Percentiles rank a stretch among this genome's conserved stretches.
phyloP scores from a whole-genome alignment of 2,888 invertebrate genomes.

The Orthonevra nobilis region DNA sequence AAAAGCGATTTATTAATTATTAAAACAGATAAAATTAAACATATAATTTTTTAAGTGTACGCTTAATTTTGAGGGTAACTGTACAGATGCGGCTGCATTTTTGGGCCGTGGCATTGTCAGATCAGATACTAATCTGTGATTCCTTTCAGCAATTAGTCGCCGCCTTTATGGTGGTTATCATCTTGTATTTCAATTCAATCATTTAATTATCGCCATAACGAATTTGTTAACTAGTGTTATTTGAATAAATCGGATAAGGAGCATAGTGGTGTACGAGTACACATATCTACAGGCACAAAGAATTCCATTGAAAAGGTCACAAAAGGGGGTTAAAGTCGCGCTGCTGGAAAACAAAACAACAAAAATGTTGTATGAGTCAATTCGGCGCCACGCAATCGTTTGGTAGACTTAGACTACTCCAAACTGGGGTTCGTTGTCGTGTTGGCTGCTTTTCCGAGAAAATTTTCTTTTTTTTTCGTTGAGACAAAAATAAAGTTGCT shows the following conservation, averaged over 20 bases:
- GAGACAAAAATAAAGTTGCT: background rate
- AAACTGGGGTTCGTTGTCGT: too few relatives aligned
- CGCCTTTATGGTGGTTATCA: constrained; percentile 43
- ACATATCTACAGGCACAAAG: constrained; percentile 13
- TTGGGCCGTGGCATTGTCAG: constrained; percentile 1
- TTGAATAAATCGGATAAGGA: constrained; percentile 50
- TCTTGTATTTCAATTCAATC: constrained; percentile 30
- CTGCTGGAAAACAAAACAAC: background rate
- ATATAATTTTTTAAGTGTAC: too few relatives aligned
- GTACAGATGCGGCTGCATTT: too few relatives aligned
- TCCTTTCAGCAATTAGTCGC: constrained; percentile 31
- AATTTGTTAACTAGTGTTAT: constrained; percentile 33
- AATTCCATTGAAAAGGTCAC: constrained; percentile 41
- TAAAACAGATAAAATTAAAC: too few relatives aligned
- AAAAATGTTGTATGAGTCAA: constrained; percentile 27
- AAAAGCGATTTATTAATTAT: too few relatives aligned
- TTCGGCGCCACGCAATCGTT: constrained; percentile 32
- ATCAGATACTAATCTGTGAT: background rate
- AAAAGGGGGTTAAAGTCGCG: constrained; percentile 31
- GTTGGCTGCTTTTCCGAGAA: too few relatives aligned
- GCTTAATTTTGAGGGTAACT: too few relatives aligned
- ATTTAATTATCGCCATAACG: constrained; percentile 37
- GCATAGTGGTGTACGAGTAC: background rate
- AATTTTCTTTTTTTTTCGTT: too few relatives aligned
- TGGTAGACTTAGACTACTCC: background rate